These are phyloP conservation scores for Dromius quadrimaculatus DNA, from an alignment of 2,888 invertebrate genomes.

Conservation along the genomic window DNA sequence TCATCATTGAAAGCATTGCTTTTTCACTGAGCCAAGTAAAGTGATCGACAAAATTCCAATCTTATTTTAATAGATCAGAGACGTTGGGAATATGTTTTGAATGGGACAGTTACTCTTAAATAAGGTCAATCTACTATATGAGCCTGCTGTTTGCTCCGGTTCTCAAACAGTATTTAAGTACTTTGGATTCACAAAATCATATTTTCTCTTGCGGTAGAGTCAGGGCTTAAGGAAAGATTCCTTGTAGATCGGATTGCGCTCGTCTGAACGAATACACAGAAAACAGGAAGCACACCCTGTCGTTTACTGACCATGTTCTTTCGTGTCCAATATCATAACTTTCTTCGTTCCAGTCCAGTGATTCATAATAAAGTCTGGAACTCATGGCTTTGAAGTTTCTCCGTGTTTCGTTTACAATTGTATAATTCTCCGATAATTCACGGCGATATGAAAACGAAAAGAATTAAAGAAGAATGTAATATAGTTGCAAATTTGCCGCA, in stretches of 20 bases:
- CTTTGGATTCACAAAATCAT: not conserved
- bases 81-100: too few species aligned
- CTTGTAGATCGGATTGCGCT: not conserved
- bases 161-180: too few species aligned
- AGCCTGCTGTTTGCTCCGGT: too few species aligned
- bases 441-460: constrained; percentile 17
- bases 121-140: too few species aligned
- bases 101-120: too few species aligned
- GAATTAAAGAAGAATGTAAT: constrained; percentile 36
- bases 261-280: not conserved
- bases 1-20: too few species aligned
- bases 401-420: constrained; percentile 33
- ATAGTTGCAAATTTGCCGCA: constrained; percentile 50
- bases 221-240: not conserved
- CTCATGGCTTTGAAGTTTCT: too few species aligned
- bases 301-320: not conserved
- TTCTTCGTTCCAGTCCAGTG: constrained; percentile 32
- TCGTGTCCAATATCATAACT: constrained; percentile 47
- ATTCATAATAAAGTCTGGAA: constrained; percentile 46
- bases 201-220: not conserved
- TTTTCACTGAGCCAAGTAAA: too few species aligned
- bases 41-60: too few species aligned
- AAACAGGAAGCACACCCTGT: constrained; percentile 33
- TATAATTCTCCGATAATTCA: constrained; percentile 48
- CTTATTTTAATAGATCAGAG: too few species aligned